Evolutionary conservation across 2,797 vertebrate genomes (phyloP).

Genomic region (Phataginus tricuspis): DNA sequence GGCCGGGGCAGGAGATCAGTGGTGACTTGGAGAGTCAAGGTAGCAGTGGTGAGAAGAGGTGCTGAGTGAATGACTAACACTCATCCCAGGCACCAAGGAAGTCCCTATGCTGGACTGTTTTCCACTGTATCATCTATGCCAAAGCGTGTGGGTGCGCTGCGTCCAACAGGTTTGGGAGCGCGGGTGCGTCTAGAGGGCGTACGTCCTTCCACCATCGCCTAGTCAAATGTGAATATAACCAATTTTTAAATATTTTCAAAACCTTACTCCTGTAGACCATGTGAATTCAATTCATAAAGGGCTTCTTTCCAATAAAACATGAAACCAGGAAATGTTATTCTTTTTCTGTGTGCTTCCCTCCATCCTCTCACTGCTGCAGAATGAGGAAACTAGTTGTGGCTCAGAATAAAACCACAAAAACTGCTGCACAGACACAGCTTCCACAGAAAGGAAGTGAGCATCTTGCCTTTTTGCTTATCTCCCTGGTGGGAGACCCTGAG

Average conservation of each 20-base stretch:
- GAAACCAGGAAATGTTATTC: slow-evolving; percentile 83
- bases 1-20: neutral
- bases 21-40: neutral
- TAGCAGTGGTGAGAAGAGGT: neutral
- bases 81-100: neutral
- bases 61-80: neutral
- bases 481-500: neutral
- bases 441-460: neutral
- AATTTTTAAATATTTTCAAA: slow-evolving; percentile 66
- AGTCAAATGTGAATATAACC: slow-evolving; percentile 41
- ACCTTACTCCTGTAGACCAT: slow-evolving; percentile 70
- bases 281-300: slow-evolving; percentile 81
- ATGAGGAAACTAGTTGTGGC: slow-evolving; percentile 48
- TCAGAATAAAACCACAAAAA: slow-evolving; percentile 49
- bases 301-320: slow-evolving; percentile 82
- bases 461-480: neutral
- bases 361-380: slow-evolving; percentile 46
- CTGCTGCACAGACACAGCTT: slow-evolving; percentile 28
- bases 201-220: neutral
- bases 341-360: slow-evolving; percentile 61
- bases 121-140: neutral
- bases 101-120: neutral
- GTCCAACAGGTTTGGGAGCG: neutral
- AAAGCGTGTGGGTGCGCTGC: neutral
- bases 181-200: accelerated